A percentile compares a stretch with the other conserved stretches of the same genome.
These are phyloP conservation scores for Onychomys torridus DNA, from an alignment of 2,797 vertebrate genomes.

Conservation along the genomic window DNA sequence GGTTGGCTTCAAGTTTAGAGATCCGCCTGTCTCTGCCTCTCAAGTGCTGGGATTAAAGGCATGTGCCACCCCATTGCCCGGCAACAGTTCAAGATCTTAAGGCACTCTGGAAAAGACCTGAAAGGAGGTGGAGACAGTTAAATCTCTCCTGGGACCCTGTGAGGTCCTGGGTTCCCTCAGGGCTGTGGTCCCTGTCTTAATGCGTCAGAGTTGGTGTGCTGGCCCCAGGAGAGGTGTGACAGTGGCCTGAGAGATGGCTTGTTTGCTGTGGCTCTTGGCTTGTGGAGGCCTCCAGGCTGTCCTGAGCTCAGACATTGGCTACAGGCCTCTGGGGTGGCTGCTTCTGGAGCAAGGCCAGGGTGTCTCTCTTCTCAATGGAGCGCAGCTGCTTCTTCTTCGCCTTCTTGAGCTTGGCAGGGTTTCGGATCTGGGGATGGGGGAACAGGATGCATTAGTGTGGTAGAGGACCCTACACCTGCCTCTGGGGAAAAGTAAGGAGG, in stretches of 20 bases:
- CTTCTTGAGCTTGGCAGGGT: conserved; percentile 95
- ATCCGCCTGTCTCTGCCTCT: no score
- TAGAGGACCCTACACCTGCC: fast-evolving
- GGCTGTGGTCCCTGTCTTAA: not conserved
- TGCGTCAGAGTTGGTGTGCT: fast-evolving
- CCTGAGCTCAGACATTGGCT: conserved; percentile 58
- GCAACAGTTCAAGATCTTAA: not conserved
- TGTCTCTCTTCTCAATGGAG: conserved; percentile 95
- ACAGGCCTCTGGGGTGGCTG: conserved; percentile 40
- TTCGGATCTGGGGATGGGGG: conserved; percentile 90
- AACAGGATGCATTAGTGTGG: fast-evolving
- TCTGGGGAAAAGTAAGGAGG: not conserved
- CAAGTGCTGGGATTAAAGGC: not conserved
- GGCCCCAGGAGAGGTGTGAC: not conserved
- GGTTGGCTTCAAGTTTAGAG: not conserved
- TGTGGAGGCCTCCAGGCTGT: not conserved
- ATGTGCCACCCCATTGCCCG: no score
- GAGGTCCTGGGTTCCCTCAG: not conserved
- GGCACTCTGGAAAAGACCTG: conserved; percentile 39
- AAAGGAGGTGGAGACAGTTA: no score
- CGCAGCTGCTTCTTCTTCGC: conserved; percentile 96
- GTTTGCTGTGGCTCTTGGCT: not conserved
- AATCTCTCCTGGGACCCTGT: not conserved
- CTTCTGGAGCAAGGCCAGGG: conserved; percentile 91
- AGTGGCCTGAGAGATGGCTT: fast-evolving